Percentiles rank a stretch among this genome's conserved stretches.
phyloP scores from a whole-genome alignment of 23 tunicate genomes.

The Ascidia mentula region DNA sequence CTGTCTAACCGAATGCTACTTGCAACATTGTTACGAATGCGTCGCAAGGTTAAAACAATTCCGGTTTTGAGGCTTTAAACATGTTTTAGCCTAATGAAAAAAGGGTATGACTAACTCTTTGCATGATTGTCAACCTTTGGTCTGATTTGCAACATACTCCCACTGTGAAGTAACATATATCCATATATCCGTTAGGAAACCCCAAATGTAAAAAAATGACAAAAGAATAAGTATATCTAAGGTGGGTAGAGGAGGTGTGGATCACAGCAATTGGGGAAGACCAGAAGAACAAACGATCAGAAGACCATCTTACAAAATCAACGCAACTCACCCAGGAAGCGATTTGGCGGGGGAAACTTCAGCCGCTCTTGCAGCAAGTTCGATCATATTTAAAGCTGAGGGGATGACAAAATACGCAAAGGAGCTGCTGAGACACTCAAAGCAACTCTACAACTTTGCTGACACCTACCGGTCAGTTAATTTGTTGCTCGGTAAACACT shows the following conservation, averaged over 20 bases:
- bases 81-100: too few species aligned
- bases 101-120: too few species aligned
- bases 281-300: constrained; percentile 52
- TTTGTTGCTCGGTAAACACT: too few species aligned
- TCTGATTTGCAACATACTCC: too few species aligned
- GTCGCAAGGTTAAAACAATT: too few species aligned
- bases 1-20: too few species aligned
- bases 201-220: too few species aligned
- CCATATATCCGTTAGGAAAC: too few species aligned
- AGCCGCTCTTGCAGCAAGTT: constrained; percentile 90
- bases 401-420: constrained; percentile 14
- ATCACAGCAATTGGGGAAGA: constrained; percentile 70
- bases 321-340: constrained; percentile 49
- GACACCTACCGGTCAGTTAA: constrained; percentile 28
- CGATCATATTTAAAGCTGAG: constrained; percentile 42
- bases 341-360: constrained; percentile 89
- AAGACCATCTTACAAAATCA: constrained; percentile 43
- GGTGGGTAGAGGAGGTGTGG: constrained; percentile 57
- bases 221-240: constrained; percentile 2
- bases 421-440: constrained; percentile 45
- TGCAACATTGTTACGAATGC: too few species aligned
- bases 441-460: constrained; percentile 66
- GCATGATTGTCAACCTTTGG: too few species aligned
- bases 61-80: too few species aligned
- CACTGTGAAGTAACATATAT: too few species aligned